Conservation (phyloP, 2,888 invertebrate species). For the Hemithea aestivaria region DNA sequence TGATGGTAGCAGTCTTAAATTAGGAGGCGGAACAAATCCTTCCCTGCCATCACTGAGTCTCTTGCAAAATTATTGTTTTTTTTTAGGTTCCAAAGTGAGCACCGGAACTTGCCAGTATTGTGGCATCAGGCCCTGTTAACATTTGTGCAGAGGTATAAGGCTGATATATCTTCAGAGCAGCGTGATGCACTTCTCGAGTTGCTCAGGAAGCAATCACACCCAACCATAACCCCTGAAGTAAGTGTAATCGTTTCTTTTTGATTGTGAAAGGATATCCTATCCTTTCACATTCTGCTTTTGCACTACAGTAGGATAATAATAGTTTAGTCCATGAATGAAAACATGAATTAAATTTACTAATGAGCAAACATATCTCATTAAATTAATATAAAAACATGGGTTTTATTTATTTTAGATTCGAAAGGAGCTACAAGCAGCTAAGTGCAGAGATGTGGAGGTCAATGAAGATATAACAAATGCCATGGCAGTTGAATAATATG, state of each 20-base stretch:
- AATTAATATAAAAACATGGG: no score
- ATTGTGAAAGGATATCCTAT: no score
- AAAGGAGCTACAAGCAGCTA: constrained; percentile 90
- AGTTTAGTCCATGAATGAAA: no score
- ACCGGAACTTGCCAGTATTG: constrained; percentile 92
- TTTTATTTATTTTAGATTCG: constrained; percentile 81
- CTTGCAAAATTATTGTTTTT: constrained; percentile 1
- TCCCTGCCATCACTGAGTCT: background rate
- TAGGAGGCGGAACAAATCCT: no score
- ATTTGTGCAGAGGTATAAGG: constrained; percentile 97
- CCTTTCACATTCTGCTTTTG: no score
- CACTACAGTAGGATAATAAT: no score
- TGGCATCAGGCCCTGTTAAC: constrained; percentile 98
- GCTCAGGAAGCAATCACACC: constrained; percentile 85
- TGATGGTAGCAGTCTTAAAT: no score
- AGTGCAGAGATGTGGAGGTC: constrained; percentile 86
- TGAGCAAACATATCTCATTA: no score
- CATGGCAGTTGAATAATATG: constrained; percentile 59
- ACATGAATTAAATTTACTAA: no score
- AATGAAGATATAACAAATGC: constrained; percentile 46
- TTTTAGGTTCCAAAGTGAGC: constrained; percentile 89
- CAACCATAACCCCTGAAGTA: constrained; percentile 84
- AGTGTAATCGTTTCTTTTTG: no score
- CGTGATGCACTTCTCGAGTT: constrained; percentile 90
- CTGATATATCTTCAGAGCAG: constrained; percentile 96